Base-by-base conservation (phyloP, 1,140 invertebrate species). In the Caerostris darwini region DNA sequence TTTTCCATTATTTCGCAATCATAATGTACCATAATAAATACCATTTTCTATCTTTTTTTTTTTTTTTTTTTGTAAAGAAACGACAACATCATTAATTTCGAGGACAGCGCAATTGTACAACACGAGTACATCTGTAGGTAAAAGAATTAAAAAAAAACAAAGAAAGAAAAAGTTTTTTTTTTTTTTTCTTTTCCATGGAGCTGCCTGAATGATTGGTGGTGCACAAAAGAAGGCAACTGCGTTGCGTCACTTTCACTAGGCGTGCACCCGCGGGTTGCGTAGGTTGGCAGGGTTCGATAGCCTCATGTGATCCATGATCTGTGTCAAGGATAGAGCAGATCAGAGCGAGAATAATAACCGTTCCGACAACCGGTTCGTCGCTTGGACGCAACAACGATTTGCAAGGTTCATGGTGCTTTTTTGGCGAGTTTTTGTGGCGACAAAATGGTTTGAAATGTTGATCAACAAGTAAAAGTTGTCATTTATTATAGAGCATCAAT, bases 301-400 rank as follows among this genome's bases (percentile, higher is more conserved):
- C 90, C 90, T 64, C 88, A 14, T 61, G 90, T 53, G 77, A 53
- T 59, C 71, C 17, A 12, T 64, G 50, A 91, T 91, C 53, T 59
- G 71, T 91, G 90, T 91, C 90, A 91, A 91, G 90, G 90, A 91
- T 91, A 82, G 8, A 53, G 50, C 71, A 77, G 50, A 77, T 77
- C 71, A 50, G 10, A 77, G 34, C 7, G 19, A 12, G 34, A 77
- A 77, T 77, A 77, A 77, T 77, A 77, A 34, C 71, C 5, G 61
- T 12, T 6, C 61, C 14, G n/a, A 19, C 71, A 77, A 77, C 71
- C 71, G 71, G 71, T 77, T 77, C 71, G 34, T 10, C 34, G 71
- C 12, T 12, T 8, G 71, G 4, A 53, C 34, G 50, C 34, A 34
- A 10, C 10, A 77, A 77, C 10, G 34, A 77, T 12, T 77, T 14